A percentile compares a stretch with the other conserved stretches of the same genome.
Evolutionary conservation across 2,888 invertebrate genomes (phyloP).

Genomic region (Macaria liturata): DNA sequence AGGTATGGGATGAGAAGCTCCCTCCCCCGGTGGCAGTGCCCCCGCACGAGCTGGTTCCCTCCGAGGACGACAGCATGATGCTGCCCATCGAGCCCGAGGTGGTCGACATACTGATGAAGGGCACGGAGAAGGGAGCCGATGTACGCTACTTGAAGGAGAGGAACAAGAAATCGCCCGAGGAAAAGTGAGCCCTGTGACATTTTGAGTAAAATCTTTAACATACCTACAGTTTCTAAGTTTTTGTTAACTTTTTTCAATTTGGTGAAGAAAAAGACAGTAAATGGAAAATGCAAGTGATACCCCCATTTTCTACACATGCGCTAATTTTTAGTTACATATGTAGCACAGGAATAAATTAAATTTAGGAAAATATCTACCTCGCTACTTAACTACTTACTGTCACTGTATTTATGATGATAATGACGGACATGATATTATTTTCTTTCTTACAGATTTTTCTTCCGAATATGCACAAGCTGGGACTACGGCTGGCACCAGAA

Average conservation of each 20-base stretch:
- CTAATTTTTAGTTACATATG: too few relatives aligned
- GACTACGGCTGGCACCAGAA: slow-evolving; percentile 85
- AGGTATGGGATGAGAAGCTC: slow-evolving; percentile 57
- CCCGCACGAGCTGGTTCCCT: slow-evolving; percentile 42
- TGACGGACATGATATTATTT: too few relatives aligned
- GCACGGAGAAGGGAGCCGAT: slow-evolving; percentile 74
- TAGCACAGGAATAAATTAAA: too few relatives aligned
- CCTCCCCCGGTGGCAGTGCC: slow-evolving; percentile 48
- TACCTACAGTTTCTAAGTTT: too few relatives aligned
- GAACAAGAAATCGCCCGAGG: slow-evolving; percentile 77
- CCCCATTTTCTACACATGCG: too few relatives aligned
- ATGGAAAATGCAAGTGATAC: too few relatives aligned
- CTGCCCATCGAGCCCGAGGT: slow-evolving; percentile 76
- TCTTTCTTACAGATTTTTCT: slow-evolving; percentile 64
- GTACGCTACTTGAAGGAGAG: slow-evolving; percentile 74
- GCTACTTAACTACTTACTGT: too few relatives aligned
- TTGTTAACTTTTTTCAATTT: too few relatives aligned
- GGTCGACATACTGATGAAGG: slow-evolving; percentile 67
- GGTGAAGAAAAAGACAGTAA: too few relatives aligned
- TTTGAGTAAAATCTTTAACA: too few relatives aligned
- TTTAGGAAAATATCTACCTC: too few relatives aligned
- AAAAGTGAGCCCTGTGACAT: slow-evolving; percentile 58
- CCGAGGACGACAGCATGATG: slow-evolving; percentile 67
- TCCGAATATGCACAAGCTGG: slow-evolving; percentile 76
- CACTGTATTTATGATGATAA: too few relatives aligned